Base-by-base conservation (phyloP, 2,113 vertebrate species). In the Todiramphus chloris region DNA sequence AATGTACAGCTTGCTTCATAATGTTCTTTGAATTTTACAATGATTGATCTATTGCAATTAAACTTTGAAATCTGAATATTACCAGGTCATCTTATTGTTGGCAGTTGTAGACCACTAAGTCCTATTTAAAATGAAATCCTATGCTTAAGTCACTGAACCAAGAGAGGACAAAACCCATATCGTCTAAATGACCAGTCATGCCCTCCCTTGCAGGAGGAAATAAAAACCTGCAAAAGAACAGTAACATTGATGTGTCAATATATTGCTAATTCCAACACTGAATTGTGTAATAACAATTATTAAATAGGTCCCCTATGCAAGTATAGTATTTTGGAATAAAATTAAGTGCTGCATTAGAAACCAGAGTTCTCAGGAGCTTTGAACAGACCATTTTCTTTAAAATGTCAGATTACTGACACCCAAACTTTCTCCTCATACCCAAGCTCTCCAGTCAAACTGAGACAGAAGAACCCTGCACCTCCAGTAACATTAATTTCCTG, bases 1-100 rank as follows among this genome's bases (percentile, higher is more conserved):
- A 95, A 90, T 93, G 89, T 79, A 59, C 51, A 87, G 64, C 76
- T 74, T 90, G 55, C 53, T 91, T 95, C 76, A 60, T 94, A 81
- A 83, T 81, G 63, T 35, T 93, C 92, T 97, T 97, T 97, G 93
- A 96, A 96, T 85, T 86, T 95, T 68, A 19, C 24, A 84, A 37
- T 94, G 93, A 97, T 95, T 91, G 94, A 97, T 98, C 85, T 93
- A 55, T 91, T 93, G 83, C 56, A 89, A 92, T 78, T 93, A 94
- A 97, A 94, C 93, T 97, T 90, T 96, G 92, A 95, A 94, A 95
- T 96, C 74, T 51, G n/a, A 92, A 89, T 92, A 95, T 63, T 60
- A 27, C 55, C n/a, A 95, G 62, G 86, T 96, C 91, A 83, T 79
- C 63, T 92, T 91, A 93, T 90, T 91, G 24, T 90, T 96, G 55